Conservation (phyloP, 2,113 vertebrate species). For the Corapipo altera region DNA sequence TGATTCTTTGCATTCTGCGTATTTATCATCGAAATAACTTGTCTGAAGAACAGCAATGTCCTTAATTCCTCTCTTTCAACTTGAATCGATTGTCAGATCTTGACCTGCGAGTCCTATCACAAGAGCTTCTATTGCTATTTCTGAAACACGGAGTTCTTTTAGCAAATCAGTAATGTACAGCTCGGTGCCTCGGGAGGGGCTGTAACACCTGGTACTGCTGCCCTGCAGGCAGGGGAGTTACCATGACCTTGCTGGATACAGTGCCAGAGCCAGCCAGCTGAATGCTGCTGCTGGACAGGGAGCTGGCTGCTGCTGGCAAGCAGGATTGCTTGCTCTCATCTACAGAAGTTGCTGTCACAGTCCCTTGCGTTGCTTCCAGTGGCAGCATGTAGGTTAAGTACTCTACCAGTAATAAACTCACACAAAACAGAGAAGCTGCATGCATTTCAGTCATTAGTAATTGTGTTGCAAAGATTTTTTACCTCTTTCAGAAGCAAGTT, state of each 20-base stretch:
- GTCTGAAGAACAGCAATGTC: not conserved
- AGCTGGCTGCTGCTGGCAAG: not conserved
- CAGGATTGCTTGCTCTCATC: not conserved
- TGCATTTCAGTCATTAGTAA: not conserved
- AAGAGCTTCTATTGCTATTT: not conserved
- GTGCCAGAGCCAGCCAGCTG: not conserved
- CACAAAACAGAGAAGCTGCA: not conserved
- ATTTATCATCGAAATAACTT: not conserved
- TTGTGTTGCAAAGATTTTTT: not conserved
- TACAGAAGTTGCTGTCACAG: not conserved
- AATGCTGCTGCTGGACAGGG: fast-evolving
- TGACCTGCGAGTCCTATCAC: not conserved
- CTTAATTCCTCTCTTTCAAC: not conserved
- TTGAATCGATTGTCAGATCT: not conserved
- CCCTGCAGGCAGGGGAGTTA: not conserved
- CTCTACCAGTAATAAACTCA: not conserved
- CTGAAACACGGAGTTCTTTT: not conserved
- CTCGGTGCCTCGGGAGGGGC: not conserved
- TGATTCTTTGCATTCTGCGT: not conserved
- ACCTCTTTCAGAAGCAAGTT: not conserved
- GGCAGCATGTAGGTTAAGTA: fast-evolving
- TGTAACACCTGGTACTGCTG: not conserved
- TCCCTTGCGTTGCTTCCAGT: not conserved
- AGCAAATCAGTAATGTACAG: not conserved
- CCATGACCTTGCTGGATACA: not conserved